Base-by-base conservation (phyloP, 1,140 invertebrate genomes). In the Drosophila novamexicana region DNA sequence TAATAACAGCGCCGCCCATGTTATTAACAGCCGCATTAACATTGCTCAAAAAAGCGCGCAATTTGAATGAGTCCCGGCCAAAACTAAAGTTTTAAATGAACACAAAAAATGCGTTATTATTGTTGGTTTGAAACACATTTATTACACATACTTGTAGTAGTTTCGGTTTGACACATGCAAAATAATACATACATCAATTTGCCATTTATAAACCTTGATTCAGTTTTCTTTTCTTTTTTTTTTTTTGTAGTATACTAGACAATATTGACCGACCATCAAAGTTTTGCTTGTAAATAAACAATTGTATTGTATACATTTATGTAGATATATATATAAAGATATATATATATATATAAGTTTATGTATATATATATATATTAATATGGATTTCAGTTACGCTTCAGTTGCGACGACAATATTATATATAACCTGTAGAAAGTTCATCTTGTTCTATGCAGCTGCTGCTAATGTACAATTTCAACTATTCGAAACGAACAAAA, bases 91-190 rank as follows among this genome's bases (percentile, higher is more conserved):
- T 10, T 47, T 22, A 1, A 54, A 37, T 29, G 4, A 29, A 29
- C 22, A 29, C 7, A 2, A 36, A 47, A 47, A 49, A 42, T 9
- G 7, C 9, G 7, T 36, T 52, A 44, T 70, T 57, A 16, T 56
- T 72, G 50, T 12, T 71, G 37, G 61, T 62, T 62, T 53, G 53
- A 73, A 63, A 73, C 70, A 73, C 70, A 74, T 74, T 77, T 68
- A 77, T 68, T 77, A 68, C 63, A 77, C 36, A 44, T 54, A 76
- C 52, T 71, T 59, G 47, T 22, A 65, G 34, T 64, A 53, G 56
- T 49, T 74, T 63, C 29, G 14, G 44, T 16, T 66, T 58, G 47
- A 47, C 49, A 64, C 52, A 57, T 50, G 40, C 53, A 63, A 63
- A 47, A 29, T 45, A 39, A 45, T 63, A 36, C 39, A 69, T 53